Evolutionary conservation across 2,113 vertebrate species (phyloP), one percentile per base, ranked within the genome.

Genomic region (Centropristis striata): DNA sequence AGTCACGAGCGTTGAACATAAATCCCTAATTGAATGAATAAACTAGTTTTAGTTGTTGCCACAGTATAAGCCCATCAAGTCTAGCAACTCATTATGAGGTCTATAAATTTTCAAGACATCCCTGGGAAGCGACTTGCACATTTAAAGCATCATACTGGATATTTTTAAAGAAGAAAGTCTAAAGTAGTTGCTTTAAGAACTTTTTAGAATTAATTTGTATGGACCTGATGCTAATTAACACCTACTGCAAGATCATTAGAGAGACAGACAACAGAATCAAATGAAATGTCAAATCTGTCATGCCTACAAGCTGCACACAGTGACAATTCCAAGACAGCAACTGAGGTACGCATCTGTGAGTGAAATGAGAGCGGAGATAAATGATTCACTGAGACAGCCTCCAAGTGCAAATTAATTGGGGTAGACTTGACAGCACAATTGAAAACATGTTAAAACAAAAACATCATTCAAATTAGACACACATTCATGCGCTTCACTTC

Each of bases 381-480:
- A 82, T 79, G 67, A 86, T 81, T 82, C 73, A 80, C 69, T 25
- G 21, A 80, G 57, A 76, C 74, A 71, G 72, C 72, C 51, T 67
- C 71, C 72, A 9, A 55, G 70, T 32, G 78, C n/a, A 70, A 83
- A 88, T 80, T 82, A 86, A 90, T 87, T 77, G 61, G 42, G 67
- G 51, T 46, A 14, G 69, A 86, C 53, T 72, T 86, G 71, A 85
- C 80, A 78, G 76, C 70, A 37, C 59, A 49, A 69, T 23, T 69
- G 76, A 58, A 86, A 87, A 74, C 66, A 66, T 78, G 58, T 67
- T 69, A 79, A 87, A 87, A 76, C 79, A 74, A 80, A 69, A 61
- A 67, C 42, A 53, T 76, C 36, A 65, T 85, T 88, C 18, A 83
- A 73, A 78, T 88, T n/a, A 65, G 71, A 55, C 75, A 75, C 78